Conservation (phyloP, 2,888 invertebrate genomes). For the Drosophila koepferae region DNA sequence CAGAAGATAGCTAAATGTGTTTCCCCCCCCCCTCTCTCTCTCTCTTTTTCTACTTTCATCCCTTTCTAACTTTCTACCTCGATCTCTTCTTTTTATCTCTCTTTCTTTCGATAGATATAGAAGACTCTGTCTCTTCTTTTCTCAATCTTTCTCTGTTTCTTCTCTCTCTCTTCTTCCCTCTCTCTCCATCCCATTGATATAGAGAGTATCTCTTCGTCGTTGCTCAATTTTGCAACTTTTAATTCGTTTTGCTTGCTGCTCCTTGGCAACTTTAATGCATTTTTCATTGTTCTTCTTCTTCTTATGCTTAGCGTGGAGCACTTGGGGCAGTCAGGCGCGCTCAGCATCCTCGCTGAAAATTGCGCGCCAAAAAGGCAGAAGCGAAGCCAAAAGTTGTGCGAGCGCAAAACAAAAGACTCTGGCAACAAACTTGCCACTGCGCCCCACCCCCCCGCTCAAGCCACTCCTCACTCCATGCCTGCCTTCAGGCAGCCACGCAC, state of each 20-base stretch:
- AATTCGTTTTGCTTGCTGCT: background rate
- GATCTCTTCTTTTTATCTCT: background rate
- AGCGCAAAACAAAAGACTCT: conserved; percentile 43
- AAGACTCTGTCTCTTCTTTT: too few species aligned
- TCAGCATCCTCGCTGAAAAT: conserved; percentile 29
- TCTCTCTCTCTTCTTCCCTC: background rate
- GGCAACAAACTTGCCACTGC: conserved; percentile 38
- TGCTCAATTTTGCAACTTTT: background rate
- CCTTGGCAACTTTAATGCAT: conserved; percentile 1
- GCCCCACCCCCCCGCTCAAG: too few species aligned
- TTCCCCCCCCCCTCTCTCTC: background rate
- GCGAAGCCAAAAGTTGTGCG: conserved; percentile 29
- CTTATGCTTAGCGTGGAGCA: conserved; percentile 52
- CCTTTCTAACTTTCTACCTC: too few species aligned
- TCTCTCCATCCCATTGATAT: too few species aligned
- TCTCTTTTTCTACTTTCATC: background rate
- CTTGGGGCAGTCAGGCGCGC: conserved; percentile 71
- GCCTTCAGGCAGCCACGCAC: conserved; percentile 47
- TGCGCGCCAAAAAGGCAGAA: conserved; percentile 68
- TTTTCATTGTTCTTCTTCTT: conserved; percentile 7
- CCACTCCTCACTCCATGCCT: background rate
- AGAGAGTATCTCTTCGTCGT: background rate
- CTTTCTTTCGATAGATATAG: too few species aligned
- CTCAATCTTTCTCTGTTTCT: background rate
- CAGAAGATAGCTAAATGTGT: too few species aligned